A percentile compares a stretch with the other conserved stretches of the same genome.
Evolutionary conservation across 2,888 invertebrate species (phyloP).

Genomic region (Agrotis ipsilon): DNA sequence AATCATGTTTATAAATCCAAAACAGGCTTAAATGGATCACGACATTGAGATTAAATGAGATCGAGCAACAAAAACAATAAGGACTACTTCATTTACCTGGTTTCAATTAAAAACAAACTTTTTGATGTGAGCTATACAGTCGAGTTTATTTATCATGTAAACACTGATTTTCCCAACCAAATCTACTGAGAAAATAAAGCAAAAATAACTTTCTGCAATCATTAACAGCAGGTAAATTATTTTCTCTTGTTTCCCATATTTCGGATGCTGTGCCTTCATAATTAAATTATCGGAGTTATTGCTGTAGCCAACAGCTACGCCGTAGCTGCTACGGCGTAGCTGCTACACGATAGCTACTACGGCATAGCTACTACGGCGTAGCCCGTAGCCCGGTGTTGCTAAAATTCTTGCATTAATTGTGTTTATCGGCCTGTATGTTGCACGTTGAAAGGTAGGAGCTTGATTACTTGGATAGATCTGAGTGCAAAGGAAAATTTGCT

Average conservation of each 20-base stretch:
- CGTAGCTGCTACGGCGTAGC: constrained; percentile 34
- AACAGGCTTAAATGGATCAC: no score
- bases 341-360: no score
- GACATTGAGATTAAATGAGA: neutral
- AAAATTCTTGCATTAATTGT: constrained; percentile 23
- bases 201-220: constrained; percentile 15
- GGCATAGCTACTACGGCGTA: constrained; percentile 35
- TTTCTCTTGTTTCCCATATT: constrained; percentile 6
- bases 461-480: neutral
- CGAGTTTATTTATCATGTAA: constrained; percentile 7
- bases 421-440: constrained; percentile 13
- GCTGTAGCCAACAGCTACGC: constrained; percentile 21
- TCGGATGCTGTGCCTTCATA: constrained; percentile 7
- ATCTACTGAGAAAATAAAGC: neutral
- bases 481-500: neutral
- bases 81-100: neutral
- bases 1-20: neutral
- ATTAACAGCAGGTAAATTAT: neutral
- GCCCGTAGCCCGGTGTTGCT: constrained; percentile 6
- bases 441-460: constrained; percentile 7
- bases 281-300: constrained; percentile 39
- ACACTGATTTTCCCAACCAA: neutral
- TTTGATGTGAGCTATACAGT: neutral
- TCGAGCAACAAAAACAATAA: neutral
- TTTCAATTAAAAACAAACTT: neutral